These are phyloP conservation scores for Bombus polaris DNA, from an alignment of 1,140 invertebrate genomes.

Conservation along the genomic window DNA sequence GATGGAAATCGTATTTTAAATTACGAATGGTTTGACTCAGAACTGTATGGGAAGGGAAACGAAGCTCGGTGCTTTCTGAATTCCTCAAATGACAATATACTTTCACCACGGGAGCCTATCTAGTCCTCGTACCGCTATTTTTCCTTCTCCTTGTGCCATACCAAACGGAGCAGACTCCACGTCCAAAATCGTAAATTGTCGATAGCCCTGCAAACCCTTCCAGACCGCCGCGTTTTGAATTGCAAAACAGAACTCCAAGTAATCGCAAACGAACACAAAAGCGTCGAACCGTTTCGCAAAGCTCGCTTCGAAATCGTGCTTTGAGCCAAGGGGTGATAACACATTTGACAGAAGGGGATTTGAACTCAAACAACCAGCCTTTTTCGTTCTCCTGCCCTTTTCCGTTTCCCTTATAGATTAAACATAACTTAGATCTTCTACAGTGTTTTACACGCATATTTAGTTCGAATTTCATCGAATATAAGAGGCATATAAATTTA, in stretches of 20 bases:
- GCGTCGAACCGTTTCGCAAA: background rate
- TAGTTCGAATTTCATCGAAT: background rate
- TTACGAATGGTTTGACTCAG: background rate
- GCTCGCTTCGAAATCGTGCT: background rate
- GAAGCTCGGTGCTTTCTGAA: background rate
- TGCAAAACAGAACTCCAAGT: conserved; percentile 31
- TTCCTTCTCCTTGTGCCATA: background rate
- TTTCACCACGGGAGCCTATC: background rate
- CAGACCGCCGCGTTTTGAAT: conserved; percentile 11
- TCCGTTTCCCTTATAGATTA: too few species aligned
- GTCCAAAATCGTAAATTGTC: conserved; percentile 43
- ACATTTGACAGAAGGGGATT: background rate
- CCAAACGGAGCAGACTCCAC: background rate
- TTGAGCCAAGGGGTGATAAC: background rate
- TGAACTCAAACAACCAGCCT: too few species aligned
- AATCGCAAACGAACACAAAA: background rate
- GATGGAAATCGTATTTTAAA: background rate
- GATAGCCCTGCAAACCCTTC: background rate
- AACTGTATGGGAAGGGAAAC: background rate
- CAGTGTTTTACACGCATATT: too few species aligned
- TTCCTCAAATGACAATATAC: conserved; percentile 19
- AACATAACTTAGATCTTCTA: too few species aligned
- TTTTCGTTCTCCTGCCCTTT: too few species aligned
- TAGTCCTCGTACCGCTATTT: background rate
- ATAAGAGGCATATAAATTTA: background rate